Evolutionary conservation across 1,140 invertebrate genomes (phyloP), one percentile per base, ranked within the genome.

Genomic region (Alviniconcha marisindica): DNA sequence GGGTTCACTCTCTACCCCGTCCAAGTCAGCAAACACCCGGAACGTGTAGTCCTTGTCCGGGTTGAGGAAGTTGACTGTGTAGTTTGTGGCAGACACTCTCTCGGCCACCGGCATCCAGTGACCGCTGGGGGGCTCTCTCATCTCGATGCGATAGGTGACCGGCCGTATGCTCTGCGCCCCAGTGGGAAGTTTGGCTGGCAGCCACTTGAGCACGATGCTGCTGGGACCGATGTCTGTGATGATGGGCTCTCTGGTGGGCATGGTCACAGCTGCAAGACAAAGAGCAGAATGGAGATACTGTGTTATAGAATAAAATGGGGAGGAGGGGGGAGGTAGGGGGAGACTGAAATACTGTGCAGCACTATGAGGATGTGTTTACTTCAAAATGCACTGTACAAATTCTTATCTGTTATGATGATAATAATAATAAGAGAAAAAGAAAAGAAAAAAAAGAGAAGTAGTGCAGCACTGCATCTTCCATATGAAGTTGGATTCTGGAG

Each of bases 51-150:
- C 91, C 38, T 87, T 77, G 82, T 92, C 91, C 31, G 91, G 89
- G 88, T 97, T 96, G 0, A 99, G 94, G 91, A 89, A 91, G 28
- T 87, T 87, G 24, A 92, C 81, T 18, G 79, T 85, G 84, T 87
- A 87, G n/a, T 78, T 84, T 5, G 85, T 84, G 48, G 63, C 15
- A 28, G 83, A 76, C 38, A 91, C 66, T 21, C 86, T 77, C 14
- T 83, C 69, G 18, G 87, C 84, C 12, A 91, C 54, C 18, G 83
- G 73, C n/a, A 40, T 69, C 91, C 91, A 91, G 28, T 77, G n/a
- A n/a, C 85, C 83, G 73, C 87, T 88, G 10, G 90, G 89, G 21
- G 89, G 88, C n/a, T 90, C 88, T 69, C 87, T 85, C 69, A 88
- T 82, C 82, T 90, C 90, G 15, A 91, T 80, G 24, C 82, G 77